Conservation (phyloP, 2,797 vertebrate genomes). For the Syngnathus rostellatus region DNA sequence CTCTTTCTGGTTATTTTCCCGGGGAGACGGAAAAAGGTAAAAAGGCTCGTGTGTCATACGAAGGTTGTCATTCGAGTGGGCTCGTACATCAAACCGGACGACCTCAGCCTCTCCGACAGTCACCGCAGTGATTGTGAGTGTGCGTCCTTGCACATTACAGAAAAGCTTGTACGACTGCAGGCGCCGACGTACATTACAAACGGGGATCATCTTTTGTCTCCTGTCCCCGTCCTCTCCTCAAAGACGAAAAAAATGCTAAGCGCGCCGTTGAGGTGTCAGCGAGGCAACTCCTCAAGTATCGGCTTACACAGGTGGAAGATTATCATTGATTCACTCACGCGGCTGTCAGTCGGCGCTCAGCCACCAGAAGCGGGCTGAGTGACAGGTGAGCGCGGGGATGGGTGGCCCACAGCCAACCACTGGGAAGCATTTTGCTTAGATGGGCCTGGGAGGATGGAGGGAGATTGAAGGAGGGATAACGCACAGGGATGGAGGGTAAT, state of each 20-base stretch:
- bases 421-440: slow-evolving; percentile 83
- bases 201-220: neutral
- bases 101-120: slow-evolving; percentile 62
- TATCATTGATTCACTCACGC: slow-evolving; percentile 94
- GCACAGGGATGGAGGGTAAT: slow-evolving; percentile 85
- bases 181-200: neutral
- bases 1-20: slow-evolving; percentile 48
- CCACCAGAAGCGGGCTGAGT: slow-evolving; percentile 74
- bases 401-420: slow-evolving; percentile 82
- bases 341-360: slow-evolving; percentile 82
- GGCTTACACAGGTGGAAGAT: slow-evolving; percentile 85
- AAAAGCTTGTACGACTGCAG: slow-evolving; percentile 2
- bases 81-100: slow-evolving; percentile 58
- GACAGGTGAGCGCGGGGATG: slow-evolving; percentile 77
- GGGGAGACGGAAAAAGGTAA: slow-evolving; percentile 19
- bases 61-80: slow-evolving; percentile 58
- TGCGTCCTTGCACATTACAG: slow-evolving; percentile 3
- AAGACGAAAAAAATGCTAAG: slow-evolving; percentile 43
- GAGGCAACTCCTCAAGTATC: slow-evolving; percentile 72
- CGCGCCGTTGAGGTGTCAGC: slow-evolving; percentile 59
- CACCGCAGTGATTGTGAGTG: slow-evolving; percentile 38
- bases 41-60: slow-evolving; percentile 51
- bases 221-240: neutral
- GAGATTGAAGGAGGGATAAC: slow-evolving; percentile 69
- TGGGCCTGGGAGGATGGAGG: slow-evolving; percentile 75